Conservation (phyloP, 2,888 invertebrate species). For the Ethmia dodecea region DNA sequence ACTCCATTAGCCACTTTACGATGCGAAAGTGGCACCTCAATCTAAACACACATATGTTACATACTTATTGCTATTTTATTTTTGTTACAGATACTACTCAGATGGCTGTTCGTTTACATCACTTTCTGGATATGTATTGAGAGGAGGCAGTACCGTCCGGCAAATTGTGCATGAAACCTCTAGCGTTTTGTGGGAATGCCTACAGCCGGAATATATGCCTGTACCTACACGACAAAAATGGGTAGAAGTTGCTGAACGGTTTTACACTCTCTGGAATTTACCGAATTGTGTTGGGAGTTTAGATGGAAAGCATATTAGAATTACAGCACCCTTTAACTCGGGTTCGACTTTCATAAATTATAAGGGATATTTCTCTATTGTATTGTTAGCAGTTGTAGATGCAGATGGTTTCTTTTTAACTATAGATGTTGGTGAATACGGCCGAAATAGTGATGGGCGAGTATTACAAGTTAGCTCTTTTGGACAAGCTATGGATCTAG, state of each 20-base stretch:
- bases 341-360: constrained; percentile 21
- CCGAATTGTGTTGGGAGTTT: constrained; percentile 21
- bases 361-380: constrained; percentile 22
- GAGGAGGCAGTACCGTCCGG: constrained; percentile 8
- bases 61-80: too few relatives aligned
- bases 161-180: constrained; percentile 17
- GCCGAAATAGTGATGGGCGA: constrained; percentile 24
- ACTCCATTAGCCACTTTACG: too few relatives aligned
- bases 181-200: constrained; percentile 12
- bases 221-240: constrained; percentile 16
- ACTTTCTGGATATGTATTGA: too few relatives aligned
- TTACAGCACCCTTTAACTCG: constrained; percentile 17
- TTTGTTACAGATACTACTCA: too few relatives aligned
- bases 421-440: constrained; percentile 23
- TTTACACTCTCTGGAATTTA: constrained; percentile 21
- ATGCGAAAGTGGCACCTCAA: too few relatives aligned
- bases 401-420: constrained; percentile 21
- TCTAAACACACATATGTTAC: too few relatives aligned
- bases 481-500: constrained; percentile 18
- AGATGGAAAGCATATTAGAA: constrained; percentile 23
- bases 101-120: too few relatives aligned
- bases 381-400: constrained; percentile 17
- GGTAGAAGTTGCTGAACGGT: constrained; percentile 17
- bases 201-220: constrained; percentile 18
- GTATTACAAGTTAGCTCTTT: constrained; percentile 19